Conservation (phyloP, 1,140 invertebrate species). For the Drosophila rufa region DNA sequence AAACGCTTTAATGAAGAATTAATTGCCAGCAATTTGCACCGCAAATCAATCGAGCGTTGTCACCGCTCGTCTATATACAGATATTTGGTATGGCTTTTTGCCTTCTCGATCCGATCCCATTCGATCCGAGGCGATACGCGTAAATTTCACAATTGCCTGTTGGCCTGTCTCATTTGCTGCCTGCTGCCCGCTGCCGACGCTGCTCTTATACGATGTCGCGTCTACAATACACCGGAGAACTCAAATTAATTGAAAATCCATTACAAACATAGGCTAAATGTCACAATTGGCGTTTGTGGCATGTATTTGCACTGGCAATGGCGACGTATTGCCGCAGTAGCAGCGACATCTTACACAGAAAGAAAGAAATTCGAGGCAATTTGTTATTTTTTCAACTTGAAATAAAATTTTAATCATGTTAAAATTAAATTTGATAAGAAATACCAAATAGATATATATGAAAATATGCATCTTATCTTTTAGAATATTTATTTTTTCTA, state of each 20-base stretch:
- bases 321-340: constrained; percentile 68
- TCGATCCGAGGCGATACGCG: constrained; percentile 61
- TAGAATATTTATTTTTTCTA: background rate
- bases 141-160: constrained; percentile 80
- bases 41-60: constrained; percentile 81
- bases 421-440: too few species aligned
- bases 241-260: constrained; percentile 84
- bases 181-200: constrained; percentile 39
- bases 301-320: constrained; percentile 76
- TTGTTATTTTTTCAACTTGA: too few species aligned
- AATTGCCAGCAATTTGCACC: constrained; percentile 83
- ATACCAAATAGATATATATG: background rate
- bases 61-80: constrained; percentile 66
- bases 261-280: constrained; percentile 84
- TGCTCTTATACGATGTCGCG: constrained; percentile 74
- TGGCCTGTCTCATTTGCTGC: constrained; percentile 43
- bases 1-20: constrained; percentile 84
- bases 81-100: constrained; percentile 43
- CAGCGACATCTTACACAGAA: constrained; percentile 24
- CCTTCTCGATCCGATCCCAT: constrained; percentile 2
- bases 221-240: constrained; percentile 84
- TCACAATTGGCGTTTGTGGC: constrained; percentile 84
- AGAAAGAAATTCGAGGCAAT: background rate
- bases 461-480: background rate
- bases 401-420: too few species aligned